Evolutionary conservation across 2,888 invertebrate genomes (phyloP), one percentile per base, ranked within the genome.

Genomic region (Venustoraphidia nigricollis): DNA sequence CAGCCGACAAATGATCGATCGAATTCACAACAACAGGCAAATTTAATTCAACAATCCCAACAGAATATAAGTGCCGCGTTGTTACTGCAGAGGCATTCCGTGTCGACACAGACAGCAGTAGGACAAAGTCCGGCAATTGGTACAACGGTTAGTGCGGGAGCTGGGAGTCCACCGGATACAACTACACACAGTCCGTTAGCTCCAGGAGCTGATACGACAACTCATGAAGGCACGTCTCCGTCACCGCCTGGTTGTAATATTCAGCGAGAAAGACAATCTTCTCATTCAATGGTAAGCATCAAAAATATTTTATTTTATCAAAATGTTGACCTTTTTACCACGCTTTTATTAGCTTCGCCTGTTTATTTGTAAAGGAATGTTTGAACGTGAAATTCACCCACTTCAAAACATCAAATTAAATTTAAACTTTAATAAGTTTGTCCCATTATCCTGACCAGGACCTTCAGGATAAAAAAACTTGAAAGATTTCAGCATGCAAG

Each of bases 101-200:
- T 84, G 48, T 83, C 83, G 1, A 84, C 84, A 17, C 83, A 83
- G 65, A 84, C 86, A 11, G 75, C 81, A 50, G 73, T 72, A 40
- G 75, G 73, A 56, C 72, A 70, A 53, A 61, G 62, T 52, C 59
- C 61, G 52, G 62, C 75, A 56, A 57, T 69, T 54, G 54, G 67
- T 58, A 65, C 66, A 9, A 66, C 66, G 1, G 55, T 58, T 10
- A 62, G 65, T 17, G 59, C 63, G 49, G 62, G 66, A 11, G 70
- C 72, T 4, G 76, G 77, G 17, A 81, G 81, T 61, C 87, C 88
- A 8, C 88, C 88, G 0, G 89, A 89, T 59, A 89, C 89, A 0
- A 89, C 89, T 1, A 89, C 89, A 1, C 83, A 83, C 59, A 87
- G 87, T 65, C 88, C 89, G 10, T 70, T 79, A 50, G 83, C 81